Percentiles rank a stretch among this genome's conserved stretches.
Conservation (phyloP, 2,113 vertebrate genomes). For the Megaceryle maxima region DNA sequence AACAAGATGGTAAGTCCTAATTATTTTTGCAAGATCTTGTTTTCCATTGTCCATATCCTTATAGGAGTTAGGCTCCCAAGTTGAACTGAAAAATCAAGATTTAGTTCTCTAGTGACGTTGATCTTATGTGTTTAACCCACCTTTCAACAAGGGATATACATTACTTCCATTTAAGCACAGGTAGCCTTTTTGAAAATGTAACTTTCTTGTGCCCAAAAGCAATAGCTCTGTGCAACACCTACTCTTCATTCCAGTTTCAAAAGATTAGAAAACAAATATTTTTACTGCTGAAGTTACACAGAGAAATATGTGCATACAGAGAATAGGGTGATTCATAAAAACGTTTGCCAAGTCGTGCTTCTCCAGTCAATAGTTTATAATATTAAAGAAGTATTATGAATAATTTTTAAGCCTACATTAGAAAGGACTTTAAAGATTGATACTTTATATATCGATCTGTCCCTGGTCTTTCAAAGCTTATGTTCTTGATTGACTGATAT, state of each 20-base stretch:
- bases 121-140: neutral
- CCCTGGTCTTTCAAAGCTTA: neutral
- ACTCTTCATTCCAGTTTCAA: neutral
- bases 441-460: neutral
- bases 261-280: neutral
- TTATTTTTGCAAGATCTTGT: neutral
- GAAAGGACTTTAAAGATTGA: neutral
- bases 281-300: neutral
- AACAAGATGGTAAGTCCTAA: neutral
- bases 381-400: neutral
- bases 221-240: neutral
- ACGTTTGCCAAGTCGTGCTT: neutral
- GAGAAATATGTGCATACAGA: accelerated
- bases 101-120: neutral
- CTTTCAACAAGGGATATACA: neutral
- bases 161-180: neutral
- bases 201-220: neutral
- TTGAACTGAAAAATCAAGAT: neutral
- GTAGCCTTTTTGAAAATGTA: neutral
- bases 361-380: neutral
- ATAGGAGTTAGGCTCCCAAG: neutral
- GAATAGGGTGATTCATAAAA: neutral
- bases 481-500: neutral
- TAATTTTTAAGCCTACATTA: neutral
- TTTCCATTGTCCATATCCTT: neutral